These are phyloP conservation scores for Amblyopsis rosae DNA, from an alignment of 2,113 vertebrate species.

Conservation along the genomic window DNA sequence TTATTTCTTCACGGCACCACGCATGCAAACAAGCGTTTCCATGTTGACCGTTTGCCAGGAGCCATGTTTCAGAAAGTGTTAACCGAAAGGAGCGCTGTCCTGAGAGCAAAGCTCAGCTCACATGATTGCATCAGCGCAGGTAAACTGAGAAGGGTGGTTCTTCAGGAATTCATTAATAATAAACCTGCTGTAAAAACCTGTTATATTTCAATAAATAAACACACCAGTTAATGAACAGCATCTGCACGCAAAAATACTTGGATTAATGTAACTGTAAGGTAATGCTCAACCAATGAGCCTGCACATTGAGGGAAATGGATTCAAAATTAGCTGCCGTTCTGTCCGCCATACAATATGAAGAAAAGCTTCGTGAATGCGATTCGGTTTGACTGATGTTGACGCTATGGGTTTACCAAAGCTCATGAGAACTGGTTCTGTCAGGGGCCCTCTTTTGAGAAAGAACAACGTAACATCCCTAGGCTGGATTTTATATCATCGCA, in stretches of 20 bases:
- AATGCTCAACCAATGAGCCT: too few relatives aligned
- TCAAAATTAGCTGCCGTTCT: too few relatives aligned
- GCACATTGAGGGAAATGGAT: too few relatives aligned
- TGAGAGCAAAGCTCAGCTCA: not conserved
- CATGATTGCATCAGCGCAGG: conserved; percentile 15
- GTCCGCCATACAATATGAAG: not conserved
- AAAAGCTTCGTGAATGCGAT: not conserved
- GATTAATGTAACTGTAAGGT: not conserved
- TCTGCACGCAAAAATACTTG: not conserved
- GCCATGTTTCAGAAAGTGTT: not conserved
- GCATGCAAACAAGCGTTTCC: not conserved
- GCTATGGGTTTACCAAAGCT: not conserved
- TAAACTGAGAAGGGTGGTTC: not conserved
- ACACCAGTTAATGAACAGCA: not conserved
- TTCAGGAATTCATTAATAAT: not conserved
- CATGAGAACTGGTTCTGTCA: not conserved
- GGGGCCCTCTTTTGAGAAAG: not conserved
- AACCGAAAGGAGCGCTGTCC: not conserved
- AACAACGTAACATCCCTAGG: not conserved
- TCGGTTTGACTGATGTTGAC: too few relatives aligned
- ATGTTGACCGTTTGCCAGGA: not conserved
- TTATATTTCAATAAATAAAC: not conserved
- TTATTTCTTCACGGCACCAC: not conserved
- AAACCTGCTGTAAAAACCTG: not conserved
- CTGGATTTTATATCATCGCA: not conserved